Conservation (phyloP, 2,888 invertebrate genomes). For the Drosophila leonis region DNA sequence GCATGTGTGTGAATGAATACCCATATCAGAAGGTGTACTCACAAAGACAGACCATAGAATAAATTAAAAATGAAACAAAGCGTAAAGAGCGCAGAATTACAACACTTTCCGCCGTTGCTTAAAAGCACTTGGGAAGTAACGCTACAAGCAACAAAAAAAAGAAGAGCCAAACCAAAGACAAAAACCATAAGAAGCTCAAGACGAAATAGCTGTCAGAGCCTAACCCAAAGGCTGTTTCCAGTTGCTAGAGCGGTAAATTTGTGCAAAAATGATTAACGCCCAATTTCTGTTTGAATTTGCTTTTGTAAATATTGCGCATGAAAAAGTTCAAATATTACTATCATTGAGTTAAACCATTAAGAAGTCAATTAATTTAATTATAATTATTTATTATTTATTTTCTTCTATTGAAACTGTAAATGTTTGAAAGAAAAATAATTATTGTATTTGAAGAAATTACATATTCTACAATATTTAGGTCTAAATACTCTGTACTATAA, state of each 20-base stretch:
- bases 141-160: slow-evolving; percentile 14
- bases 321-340: background rate
- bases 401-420: background rate
- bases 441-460: background rate
- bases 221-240: slow-evolving; percentile 1
- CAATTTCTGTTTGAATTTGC: slow-evolving; percentile 17
- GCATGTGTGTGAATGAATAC: slow-evolving; percentile 65
- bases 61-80: slow-evolving; percentile 83
- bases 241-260: slow-evolving; percentile 1
- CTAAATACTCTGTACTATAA: background rate
- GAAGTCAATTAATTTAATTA: background rate
- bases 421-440: background rate
- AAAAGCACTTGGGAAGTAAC: slow-evolving; percentile 64
- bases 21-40: slow-evolving; percentile 55
- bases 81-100: slow-evolving; percentile 77
- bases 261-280: slow-evolving; percentile 28
- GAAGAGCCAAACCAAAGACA: background rate
- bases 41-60: slow-evolving; percentile 69
- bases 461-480: background rate
- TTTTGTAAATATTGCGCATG: slow-evolving; percentile 10
- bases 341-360: background rate
- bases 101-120: slow-evolving; percentile 81
- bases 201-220: slow-evolving; percentile 15
- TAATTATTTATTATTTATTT: background rate
- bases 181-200: slow-evolving; percentile 25